Percentiles rank a stretch among this genome's conserved stretches.
These are phyloP conservation scores for Campopleginae sp. DNA, from an alignment of 2,888 invertebrate species.

Conservation along the genomic window DNA sequence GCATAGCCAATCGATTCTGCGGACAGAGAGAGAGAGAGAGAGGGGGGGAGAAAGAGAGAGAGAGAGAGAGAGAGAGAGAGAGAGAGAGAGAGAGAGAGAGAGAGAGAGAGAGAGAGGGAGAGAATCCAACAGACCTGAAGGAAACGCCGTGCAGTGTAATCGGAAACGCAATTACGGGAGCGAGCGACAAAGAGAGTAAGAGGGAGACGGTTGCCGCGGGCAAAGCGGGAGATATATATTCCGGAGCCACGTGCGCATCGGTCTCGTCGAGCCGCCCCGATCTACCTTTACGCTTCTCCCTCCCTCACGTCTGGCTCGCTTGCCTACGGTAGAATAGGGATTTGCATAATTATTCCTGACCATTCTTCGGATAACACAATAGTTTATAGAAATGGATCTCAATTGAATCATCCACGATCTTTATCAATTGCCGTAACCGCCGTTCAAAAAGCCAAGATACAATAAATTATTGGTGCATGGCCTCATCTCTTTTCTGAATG, in stretches of 20 bases:
- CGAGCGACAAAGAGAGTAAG: constrained; percentile 24
- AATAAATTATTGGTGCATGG: constrained; percentile 10
- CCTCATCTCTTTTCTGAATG: background rate
- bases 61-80: background rate
- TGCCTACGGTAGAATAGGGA: constrained; percentile 53
- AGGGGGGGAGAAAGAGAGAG: background rate
- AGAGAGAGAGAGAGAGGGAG: background rate
- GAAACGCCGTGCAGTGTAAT: constrained; percentile 64
- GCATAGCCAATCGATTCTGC: background rate
- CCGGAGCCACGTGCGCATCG: constrained; percentile 40
- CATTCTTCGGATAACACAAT: constrained; percentile 64
- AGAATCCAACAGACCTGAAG: constrained; percentile 38
- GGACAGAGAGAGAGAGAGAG: background rate
- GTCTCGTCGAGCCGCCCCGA: constrained; percentile 25
- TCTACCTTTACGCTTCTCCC: constrained; percentile 28
- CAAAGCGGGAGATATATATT: constrained; percentile 46
- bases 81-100: background rate
- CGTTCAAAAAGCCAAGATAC: constrained; percentile 19
- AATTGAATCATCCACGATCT: constrained; percentile 51
- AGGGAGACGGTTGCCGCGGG: constrained; percentile 39
- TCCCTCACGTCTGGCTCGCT: constrained; percentile 21
- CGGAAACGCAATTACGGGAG: constrained; percentile 66
- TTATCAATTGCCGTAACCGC: constrained; percentile 9
- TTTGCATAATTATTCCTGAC: constrained; percentile 66
- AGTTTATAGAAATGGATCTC: constrained; percentile 61